These are phyloP conservation scores for Melipona quadrifasciata DNA, from an alignment of 1,140 invertebrate species.

Conservation along the genomic window DNA sequence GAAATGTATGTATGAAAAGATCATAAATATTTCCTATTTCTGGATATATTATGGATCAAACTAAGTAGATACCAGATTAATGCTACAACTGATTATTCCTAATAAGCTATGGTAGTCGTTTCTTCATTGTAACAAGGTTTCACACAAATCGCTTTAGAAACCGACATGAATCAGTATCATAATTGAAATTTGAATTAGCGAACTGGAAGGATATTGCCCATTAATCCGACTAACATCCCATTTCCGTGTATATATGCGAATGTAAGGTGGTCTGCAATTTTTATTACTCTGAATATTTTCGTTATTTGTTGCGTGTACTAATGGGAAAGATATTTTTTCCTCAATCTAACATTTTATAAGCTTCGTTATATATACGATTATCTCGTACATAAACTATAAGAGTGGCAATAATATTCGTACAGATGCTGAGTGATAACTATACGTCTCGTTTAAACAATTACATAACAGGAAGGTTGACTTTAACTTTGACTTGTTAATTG, in stretches of 20 bases:
- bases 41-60: background rate
- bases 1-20: background rate
- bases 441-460: background rate
- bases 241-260: background rate
- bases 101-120: background rate
- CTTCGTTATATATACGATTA: background rate
- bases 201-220: background rate
- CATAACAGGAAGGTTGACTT: background rate
- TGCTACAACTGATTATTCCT: no score
- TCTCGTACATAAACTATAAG: background rate
- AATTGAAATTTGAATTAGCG: conserved; percentile 5
- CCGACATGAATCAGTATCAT: background rate
- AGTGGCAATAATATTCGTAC: background rate
- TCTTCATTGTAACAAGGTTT: background rate
- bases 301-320: background rate
- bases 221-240: background rate
- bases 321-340: no score
- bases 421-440: background rate
- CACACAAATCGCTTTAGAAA: background rate
- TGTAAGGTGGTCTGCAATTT: background rate
- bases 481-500: background rate
- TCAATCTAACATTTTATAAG: no score
- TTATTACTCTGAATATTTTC: background rate
- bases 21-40: background rate
- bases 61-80: no score